A percentile compares a stretch with the other conserved stretches of the same genome.
Conservation (phyloP, 2,113 vertebrate species). For the Miniopterus natalensis region DNA sequence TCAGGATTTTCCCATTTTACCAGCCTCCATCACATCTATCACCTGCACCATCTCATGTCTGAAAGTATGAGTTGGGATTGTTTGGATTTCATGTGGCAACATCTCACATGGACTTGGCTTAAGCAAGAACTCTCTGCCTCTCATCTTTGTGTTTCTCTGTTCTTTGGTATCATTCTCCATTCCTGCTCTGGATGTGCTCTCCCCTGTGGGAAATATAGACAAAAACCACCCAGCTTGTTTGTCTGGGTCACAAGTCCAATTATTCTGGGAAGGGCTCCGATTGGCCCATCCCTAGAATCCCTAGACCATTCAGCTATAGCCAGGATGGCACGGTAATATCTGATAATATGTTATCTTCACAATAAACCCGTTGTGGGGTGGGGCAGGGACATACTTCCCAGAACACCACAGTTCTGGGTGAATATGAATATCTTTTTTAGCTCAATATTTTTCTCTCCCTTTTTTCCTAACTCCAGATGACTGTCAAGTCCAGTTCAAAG, state of each 20-base stretch:
- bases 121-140: background rate
- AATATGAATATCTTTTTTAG: background rate
- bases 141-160: background rate
- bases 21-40: background rate
- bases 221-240: background rate
- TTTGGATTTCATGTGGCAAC: constrained; percentile 28
- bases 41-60: background rate
- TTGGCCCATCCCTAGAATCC: background rate
- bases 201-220: background rate
- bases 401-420: background rate
- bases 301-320: background rate
- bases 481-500: background rate
- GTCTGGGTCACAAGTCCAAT: background rate
- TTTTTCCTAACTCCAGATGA: background rate
- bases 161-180: background rate
- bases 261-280: background rate
- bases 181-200: background rate
- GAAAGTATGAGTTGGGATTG: background rate
- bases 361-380: background rate
- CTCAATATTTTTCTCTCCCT: background rate
- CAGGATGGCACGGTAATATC: background rate
- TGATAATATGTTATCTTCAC: background rate
- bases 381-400: background rate
- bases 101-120: constrained; percentile 29
- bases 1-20: background rate